Conservation (phyloP, 2,113 vertebrate genomes). For the Eudyptes chrysolophus region DNA sequence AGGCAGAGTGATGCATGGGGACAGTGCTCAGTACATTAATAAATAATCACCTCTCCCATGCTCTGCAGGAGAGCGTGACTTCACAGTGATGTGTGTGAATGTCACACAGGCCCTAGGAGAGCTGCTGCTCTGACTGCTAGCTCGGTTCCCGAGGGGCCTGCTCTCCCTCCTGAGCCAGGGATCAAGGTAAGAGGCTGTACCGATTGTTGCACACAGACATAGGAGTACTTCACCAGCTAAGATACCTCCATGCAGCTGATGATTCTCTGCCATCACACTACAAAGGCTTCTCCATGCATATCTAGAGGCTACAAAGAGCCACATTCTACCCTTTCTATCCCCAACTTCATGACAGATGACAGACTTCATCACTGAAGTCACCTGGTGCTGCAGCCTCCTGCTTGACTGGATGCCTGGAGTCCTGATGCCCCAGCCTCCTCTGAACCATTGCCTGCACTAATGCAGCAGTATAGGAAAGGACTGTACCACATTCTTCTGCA, state of each 20-base stretch:
- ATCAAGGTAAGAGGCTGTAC: neutral
- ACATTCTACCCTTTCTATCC: neutral
- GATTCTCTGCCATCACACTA: neutral
- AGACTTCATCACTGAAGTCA: neutral
- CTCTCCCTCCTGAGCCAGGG: neutral
- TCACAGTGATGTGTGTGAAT: conserved; percentile 20
- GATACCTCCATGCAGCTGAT: neutral
- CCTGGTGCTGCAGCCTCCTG: neutral
- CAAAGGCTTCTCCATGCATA: neutral
- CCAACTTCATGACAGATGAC: neutral
- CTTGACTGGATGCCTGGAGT: neutral
- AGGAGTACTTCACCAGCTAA: neutral
- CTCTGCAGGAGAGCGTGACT: conserved; percentile 39
- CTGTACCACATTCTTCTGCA: neutral
- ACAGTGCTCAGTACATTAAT: conserved; percentile 19
- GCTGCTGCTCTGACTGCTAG: neutral
- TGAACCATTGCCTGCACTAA: neutral
- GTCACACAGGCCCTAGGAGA: conserved; percentile 16
- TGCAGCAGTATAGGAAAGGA: neutral
- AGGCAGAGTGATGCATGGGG: conserved; percentile 13
- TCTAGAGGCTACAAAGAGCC: neutral
- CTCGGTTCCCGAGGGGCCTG: neutral
- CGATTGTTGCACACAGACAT: neutral
- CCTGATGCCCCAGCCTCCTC: neutral
- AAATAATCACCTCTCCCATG: conserved; percentile 41